phyloP scores from a whole-genome alignment of 2,797 vertebrate species.

The Champsocephalus gunnari region DNA sequence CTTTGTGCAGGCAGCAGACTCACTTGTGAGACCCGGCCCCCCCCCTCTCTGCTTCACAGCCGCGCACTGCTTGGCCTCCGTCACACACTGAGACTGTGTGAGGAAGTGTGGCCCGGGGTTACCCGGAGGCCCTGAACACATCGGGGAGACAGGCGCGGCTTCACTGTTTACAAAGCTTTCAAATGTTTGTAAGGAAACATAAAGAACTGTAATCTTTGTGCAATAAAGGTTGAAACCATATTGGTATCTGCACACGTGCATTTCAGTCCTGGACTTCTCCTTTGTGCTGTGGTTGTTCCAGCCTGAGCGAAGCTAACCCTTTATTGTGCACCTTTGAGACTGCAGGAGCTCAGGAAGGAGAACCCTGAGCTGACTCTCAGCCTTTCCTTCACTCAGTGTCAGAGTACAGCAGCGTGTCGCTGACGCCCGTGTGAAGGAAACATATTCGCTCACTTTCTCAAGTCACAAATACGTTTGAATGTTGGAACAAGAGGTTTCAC shows the following conservation, averaged over 20 bases:
- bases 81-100: conserved; percentile 40
- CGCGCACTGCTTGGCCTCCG: conserved; percentile 50
- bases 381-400: neutral
- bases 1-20: conserved; percentile 11
- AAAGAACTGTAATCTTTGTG: conserved; percentile 77
- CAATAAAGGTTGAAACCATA: conserved; percentile 79
- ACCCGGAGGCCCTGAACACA: conserved; percentile 38
- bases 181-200: conserved; percentile 75
- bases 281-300: neutral
- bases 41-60: conserved; percentile 48
- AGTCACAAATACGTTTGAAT: no score
- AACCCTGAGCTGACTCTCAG: neutral
- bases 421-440: neutral
- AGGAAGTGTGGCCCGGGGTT: conserved; percentile 39
- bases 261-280: conserved; percentile 1
- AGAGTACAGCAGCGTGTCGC: neutral
- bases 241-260: conserved; percentile 8
- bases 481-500: no score
- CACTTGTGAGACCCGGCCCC: neutral
- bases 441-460: no score
- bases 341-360: neutral
- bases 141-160: conserved; percentile 69
- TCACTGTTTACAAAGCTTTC: conserved; percentile 85
- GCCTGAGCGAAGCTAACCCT: no score
- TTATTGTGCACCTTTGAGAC: no score